Evolutionary conservation across 2,888 invertebrate genomes (phyloP), one percentile per base, ranked within the genome.

Genomic region (Eupeodes latifasciatus): DNA sequence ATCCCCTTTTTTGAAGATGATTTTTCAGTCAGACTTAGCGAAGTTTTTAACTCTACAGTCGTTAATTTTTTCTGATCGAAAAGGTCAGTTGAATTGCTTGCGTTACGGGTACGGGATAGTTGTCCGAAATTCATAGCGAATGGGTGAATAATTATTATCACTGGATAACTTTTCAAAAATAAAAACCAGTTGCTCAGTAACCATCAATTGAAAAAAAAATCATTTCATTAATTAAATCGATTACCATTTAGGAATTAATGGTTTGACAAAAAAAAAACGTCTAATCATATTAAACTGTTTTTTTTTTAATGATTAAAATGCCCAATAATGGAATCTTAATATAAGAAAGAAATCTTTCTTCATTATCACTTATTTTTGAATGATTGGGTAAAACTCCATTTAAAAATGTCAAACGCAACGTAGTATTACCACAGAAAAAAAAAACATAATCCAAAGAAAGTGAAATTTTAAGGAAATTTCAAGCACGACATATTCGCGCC

Each of bases 391-490:
- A 36, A 64, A 14, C 6, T 51, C 7, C 11, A 51, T 59, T 49
- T 57, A 81, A 51, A 61, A 19, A 27, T n/a, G n/a, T n/a, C 11
- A 36, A 36, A 5, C 4, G 10, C 16, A 49, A 16, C 55, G 10
- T 51, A 59, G 10, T 36, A 2, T 10, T 61, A 55, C 19, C 19
- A 71, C n/a, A n/a, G 19, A 34, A 34, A 59, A 16, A 27, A n/a
- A 51, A 53, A 53, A 55, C 40, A n/a, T 53, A 34, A 27, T 49
- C 67, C 36, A 74, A 40, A 86, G 86, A 86, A 86, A 86, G 86
- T 86, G 86, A 86, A 86, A 82, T 80, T 76, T 11, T 16, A 80
- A 84, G 69, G 57, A 76, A 85, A 77, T 67, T 67, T 85, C n/a
- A 62, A 64, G 59, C 74, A 53, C 67, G 75, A 75, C 67, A 85